Evolutionary conservation across 2,113 vertebrate genomes (phyloP).

Genomic region (Glaucomys volans): DNA sequence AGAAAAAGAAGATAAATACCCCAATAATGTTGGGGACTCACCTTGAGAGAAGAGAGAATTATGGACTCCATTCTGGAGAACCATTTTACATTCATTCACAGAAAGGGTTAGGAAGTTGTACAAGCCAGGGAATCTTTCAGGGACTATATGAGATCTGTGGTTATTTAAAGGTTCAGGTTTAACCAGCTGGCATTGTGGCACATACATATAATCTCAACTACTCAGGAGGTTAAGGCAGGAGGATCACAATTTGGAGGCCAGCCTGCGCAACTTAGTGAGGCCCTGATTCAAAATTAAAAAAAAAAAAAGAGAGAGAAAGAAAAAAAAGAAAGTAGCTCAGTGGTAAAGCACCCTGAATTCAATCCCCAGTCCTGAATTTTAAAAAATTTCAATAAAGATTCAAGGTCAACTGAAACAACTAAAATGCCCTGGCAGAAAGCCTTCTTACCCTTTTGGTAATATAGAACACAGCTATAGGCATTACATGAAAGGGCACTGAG

Average conservation of each 20-base stretch:
- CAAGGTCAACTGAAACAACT: neutral
- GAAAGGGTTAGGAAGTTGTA: neutral
- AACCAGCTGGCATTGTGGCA: too few relatives aligned
- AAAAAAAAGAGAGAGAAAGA: too few relatives aligned
- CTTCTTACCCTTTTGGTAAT: neutral
- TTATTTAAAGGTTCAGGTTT: neutral
- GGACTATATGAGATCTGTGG: neutral
- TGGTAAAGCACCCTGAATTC: too few relatives aligned
- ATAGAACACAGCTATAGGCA: neutral
- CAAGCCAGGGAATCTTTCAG: neutral
- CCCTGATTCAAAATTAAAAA: too few relatives aligned
- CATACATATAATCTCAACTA: too few relatives aligned
- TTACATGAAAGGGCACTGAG: neutral
- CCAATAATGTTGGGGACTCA: neutral
- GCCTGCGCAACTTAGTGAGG: too few relatives aligned
- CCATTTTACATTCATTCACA: neutral
- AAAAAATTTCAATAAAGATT: neutral
- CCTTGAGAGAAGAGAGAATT: neutral
- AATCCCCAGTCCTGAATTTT: too few relatives aligned
- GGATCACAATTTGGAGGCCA: too few relatives aligned
- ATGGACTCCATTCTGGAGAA: neutral
- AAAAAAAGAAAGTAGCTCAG: too few relatives aligned
- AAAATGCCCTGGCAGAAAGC: neutral
- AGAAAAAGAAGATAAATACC: neutral
- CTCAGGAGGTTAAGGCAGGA: too few relatives aligned